Conservation (phyloP, 2,888 invertebrate genomes). For the Acanthosoma haemorrhoidale region DNA sequence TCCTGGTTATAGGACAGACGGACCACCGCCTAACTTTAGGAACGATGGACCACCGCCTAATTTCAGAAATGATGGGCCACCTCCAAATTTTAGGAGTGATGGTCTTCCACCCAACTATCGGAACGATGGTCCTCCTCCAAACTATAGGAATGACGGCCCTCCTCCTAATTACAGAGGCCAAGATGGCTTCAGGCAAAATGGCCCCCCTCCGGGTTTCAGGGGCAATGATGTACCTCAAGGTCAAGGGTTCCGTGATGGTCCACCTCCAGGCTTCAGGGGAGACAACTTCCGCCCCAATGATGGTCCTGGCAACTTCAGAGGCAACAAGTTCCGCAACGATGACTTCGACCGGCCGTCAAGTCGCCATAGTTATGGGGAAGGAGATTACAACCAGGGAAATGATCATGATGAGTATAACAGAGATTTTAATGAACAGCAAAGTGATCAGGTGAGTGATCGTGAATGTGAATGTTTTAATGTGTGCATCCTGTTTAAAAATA, state of each 20-base stretch:
- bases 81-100: conserved; percentile 1
- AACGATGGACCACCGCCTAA: conserved; percentile 22
- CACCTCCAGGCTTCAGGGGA: neutral
- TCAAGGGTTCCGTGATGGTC: conserved; percentile 11
- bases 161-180: neutral
- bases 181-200: neutral
- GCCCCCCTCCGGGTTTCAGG: conserved; percentile 13
- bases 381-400: neutral
- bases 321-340: neutral
- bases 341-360: neutral
- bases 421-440: conserved; percentile 7
- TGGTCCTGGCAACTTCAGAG: neutral
- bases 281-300: neutral
- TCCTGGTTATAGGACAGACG: conserved; percentile 16
- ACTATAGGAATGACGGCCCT: neutral
- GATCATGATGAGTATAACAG: conserved; percentile 2
- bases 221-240: neutral
- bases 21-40: conserved; percentile 20
- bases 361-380: neutral
- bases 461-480: neutral
- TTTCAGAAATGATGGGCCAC: conserved; percentile 23
- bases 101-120: conserved; percentile 11
- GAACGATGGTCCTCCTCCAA: conserved; percentile 18
- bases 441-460: conserved; percentile 3
- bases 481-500: too few species aligned